Base-by-base conservation (phyloP, 92 coral and sea anemone species). In the Muricea muricata region DNA sequence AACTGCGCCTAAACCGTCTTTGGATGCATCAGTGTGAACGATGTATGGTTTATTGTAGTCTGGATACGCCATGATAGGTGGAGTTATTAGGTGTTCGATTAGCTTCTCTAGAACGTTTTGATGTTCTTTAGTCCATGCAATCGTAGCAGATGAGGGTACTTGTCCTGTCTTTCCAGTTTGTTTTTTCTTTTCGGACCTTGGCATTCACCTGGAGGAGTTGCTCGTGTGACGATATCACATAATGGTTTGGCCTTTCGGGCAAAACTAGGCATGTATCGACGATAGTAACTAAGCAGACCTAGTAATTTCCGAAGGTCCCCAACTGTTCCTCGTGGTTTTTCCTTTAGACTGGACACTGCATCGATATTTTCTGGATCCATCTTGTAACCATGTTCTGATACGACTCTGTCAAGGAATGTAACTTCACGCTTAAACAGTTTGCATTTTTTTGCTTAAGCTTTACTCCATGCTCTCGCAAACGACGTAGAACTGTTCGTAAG, bases 401-500 rank as follows among this genome's bases (percentile, higher is more conserved):
- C 65, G 12, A 40, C 58, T 81, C 77, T 41, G 30, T 65, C 77
- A 15, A 65, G 45, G 20, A 81, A 81, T 65, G n/a, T n/a, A n/a
- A n/a, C n/a, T n/a, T n/a, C n/a, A n/a, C n/a, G n/a, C n/a, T n/a
- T n/a, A n/a, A n/a, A 81, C 56, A 81, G 41, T 50, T 80, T 80
- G 26, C 84, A 60, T 79, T 79, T 20, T 37, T 39, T 7, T 45
- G 57, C 23, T 63, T 81, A 23, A 18, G 65, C 28, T 81, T 81
- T 34, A 81, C 86, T 32, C 67, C 86, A 45, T 81, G 63, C 47
- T 81, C 86, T 45, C 66, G 48, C 8, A 81, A 26, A 48, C 78
- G 55, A 67, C 86, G 78, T 15, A 66, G 58, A 40, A 78, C 84
- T 60, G 84, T 79, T 60, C 68, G 54, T 34, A 52, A 31, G 34